These are phyloP conservation scores for Suncus etruscus DNA, from an alignment of 2,113 vertebrate genomes.

Conservation along the genomic window DNA sequence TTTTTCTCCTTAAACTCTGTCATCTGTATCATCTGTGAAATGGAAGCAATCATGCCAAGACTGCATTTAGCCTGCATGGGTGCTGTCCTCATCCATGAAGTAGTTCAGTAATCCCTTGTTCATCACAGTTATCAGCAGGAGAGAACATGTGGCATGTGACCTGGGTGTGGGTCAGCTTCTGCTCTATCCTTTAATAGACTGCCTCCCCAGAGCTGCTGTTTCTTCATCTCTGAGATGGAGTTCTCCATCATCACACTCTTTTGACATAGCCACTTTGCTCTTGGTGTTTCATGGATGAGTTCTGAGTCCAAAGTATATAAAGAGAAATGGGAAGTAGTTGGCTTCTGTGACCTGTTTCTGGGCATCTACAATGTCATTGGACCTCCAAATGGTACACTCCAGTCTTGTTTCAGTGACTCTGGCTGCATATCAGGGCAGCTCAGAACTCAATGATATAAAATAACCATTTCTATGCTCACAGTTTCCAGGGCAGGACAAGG, in stretches of 20 bases:
- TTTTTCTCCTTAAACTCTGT: neutral
- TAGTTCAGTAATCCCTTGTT: rapidly evolving
- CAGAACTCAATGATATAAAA: neutral
- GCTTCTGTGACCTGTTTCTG: too few relatives aligned
- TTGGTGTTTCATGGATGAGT: too few relatives aligned
- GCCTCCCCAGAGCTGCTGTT: neutral
- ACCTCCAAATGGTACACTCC: neutral
- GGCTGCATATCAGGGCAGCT: neutral
- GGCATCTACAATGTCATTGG: neutral
- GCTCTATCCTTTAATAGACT: neutral
- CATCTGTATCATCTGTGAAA: neutral
- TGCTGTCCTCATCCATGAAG: neutral
- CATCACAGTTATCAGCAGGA: neutral
- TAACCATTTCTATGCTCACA: neutral
- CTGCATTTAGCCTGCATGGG: rapidly evolving
- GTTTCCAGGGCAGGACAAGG: neutral
- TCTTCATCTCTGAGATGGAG: neutral
- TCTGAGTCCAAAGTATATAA: neutral
- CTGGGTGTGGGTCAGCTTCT: neutral
- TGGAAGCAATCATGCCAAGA: neutral
- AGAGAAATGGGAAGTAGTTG: neutral
- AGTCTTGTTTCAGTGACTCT: neutral
- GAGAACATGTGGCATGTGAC: rapidly evolving
- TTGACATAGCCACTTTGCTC: neutral
- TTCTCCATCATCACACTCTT: neutral